Base-by-base conservation (phyloP, 2,113 vertebrate genomes). In the Tamias sibiricus region DNA sequence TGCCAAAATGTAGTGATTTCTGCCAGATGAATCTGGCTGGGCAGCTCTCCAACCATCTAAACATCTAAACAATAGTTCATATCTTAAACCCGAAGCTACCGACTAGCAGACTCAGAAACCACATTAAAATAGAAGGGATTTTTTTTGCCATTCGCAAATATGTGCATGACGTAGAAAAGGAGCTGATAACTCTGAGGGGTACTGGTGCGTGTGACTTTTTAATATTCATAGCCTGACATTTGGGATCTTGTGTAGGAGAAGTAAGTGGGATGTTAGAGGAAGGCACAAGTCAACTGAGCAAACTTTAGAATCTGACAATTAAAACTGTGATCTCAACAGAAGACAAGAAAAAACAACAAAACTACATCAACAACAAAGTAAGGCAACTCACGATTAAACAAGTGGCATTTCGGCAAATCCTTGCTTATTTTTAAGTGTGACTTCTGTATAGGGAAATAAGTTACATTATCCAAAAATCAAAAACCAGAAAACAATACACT, bases 271-370 rank as follows among this genome's bases (percentile, higher is more conserved):
- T n/a, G 90, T 42, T 20, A 89, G 72, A 97, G 88, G 82, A 97
- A 97, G 92, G n/a, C 96, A 95, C 76, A 92, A 95, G 95, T 35
- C 95, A 94, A 89, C 64, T 95, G 97, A 97, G 96, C 95, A 98
- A 95, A 97, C 95, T 95, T 97, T 37, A 91, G 87, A 59, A 93
- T 30, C 95, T 76, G 44, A 14, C 80, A 82, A 82, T 83, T 40
- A 77, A 64, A 87, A 68, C 59, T 2, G 8, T 6, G 92, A 32
- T 13, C 75, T 89, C 94, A 20, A 54, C 0, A 57, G 77, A 72
- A 79, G 24, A 22, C 12, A 6, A 59, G 9, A 19, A 66, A 82
- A 6, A 64, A n/a, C 37, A 13, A 40, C 8, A 14, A 37, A 17
- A 22, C 20, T 0, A 6, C n/a, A 11, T 37, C 68, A 30, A 8